These are phyloP conservation scores for Notolabrus celidotus DNA, from an alignment of 2,797 vertebrate genomes.

Conservation along the genomic window DNA sequence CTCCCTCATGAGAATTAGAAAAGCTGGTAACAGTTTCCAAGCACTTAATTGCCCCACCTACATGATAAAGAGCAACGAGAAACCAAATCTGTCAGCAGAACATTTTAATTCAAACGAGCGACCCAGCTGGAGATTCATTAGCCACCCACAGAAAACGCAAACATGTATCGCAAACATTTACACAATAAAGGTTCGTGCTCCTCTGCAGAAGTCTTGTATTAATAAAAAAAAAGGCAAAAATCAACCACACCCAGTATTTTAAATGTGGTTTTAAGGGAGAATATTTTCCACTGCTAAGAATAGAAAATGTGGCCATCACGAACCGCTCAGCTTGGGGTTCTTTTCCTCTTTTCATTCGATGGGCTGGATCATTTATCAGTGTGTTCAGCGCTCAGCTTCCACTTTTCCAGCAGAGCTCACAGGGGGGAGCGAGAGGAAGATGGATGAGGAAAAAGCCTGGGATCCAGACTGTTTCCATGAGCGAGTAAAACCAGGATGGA, in stretches of 20 bases:
- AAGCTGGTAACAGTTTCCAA: conserved; percentile 57
- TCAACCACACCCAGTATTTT: conserved; percentile 12
- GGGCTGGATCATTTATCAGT: conserved; percentile 62
- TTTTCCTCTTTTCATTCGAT: conserved; percentile 20
- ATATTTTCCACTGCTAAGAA: conserved; percentile 44
- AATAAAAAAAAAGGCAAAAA: no score
- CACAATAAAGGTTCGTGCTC: neutral
- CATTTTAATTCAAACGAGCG: neutral
- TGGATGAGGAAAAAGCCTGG: conserved; percentile 61
- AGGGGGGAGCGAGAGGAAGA: conserved; percentile 54
- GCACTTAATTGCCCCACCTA: conserved; percentile 30
- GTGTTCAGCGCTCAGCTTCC: conserved; percentile 36
- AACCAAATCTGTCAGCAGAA: conserved; percentile 24
- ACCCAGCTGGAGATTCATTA: neutral
- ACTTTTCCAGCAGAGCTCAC: conserved; percentile 46
- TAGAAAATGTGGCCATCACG: conserved; percentile 22
- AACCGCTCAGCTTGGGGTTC: conserved; percentile 34
- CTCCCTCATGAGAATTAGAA: conserved; percentile 45
- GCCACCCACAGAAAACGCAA: neutral
- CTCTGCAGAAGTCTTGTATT: neutral
- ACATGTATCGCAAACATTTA: neutral
- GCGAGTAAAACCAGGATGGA: conserved; percentile 39
- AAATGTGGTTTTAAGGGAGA: conserved; percentile 6
- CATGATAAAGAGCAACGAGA: conserved; percentile 10
- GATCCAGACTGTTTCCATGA: conserved; percentile 57